Conservation (phyloP, 2,888 invertebrate genomes). For the Agriopis aurantiaria region DNA sequence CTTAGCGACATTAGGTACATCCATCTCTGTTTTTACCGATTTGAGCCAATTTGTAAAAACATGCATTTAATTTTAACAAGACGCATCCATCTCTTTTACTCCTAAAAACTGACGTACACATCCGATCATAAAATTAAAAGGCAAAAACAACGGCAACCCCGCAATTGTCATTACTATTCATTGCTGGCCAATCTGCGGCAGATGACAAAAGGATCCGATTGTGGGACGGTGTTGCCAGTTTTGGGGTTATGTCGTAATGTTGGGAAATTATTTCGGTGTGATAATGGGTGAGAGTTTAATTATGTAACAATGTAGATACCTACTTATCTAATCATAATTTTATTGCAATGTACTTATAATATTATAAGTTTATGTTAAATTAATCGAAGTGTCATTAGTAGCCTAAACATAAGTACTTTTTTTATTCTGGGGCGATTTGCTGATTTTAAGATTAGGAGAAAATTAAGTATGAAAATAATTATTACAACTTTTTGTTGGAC, state of each 20-base stretch:
- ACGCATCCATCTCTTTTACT: slow-evolving; percentile 32
- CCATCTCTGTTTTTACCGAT: slow-evolving; percentile 22
- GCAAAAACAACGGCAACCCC: slow-evolving; percentile 47
- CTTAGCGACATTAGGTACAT: slow-evolving; percentile 9
- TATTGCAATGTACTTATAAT: too few species aligned
- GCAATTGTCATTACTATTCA: slow-evolving; percentile 52
- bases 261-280: background rate
- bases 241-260: background rate
- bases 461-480: too few species aligned
- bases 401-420: too few species aligned
- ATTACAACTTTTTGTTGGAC: too few species aligned
- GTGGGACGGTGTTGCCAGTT: slow-evolving; percentile 34
- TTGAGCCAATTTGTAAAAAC: slow-evolving; percentile 28
- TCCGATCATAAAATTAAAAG: slow-evolving; percentile 51
- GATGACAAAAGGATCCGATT: slow-evolving; percentile 44
- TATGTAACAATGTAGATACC: too few species aligned
- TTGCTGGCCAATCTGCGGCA: slow-evolving; percentile 49
- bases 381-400: too few species aligned
- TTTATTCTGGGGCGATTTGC: too few species aligned
- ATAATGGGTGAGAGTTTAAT: background rate
- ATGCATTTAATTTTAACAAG: slow-evolving; percentile 34
- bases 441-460: too few species aligned
- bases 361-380: too few species aligned
- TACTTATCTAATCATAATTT: too few species aligned
- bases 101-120: slow-evolving; percentile 55